These are phyloP conservation scores for Mandrillus leucophaeus DNA, from an alignment of 2,113 vertebrate species.

Conservation along the genomic window DNA sequence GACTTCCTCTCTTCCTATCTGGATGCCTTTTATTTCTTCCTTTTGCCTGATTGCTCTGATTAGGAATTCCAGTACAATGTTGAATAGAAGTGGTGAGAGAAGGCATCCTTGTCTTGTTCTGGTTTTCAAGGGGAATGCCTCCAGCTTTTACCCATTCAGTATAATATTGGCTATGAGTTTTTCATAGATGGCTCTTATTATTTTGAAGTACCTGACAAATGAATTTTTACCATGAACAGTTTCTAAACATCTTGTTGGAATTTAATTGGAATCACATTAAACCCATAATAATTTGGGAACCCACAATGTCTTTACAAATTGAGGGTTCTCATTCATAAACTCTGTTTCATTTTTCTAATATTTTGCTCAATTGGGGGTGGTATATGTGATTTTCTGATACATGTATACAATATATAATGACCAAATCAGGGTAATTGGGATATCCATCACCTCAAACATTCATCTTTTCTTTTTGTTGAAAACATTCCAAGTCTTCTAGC, in stretches of 20 bases:
- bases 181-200: too few species aligned
- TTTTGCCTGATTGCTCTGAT: too few species aligned
- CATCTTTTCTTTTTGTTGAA: neutral
- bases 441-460: neutral
- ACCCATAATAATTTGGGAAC: neutral
- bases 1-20: too few species aligned
- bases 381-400: neutral
- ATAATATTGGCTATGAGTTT: too few species aligned
- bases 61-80: too few species aligned
- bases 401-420: neutral
- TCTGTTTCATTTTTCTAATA: neutral
- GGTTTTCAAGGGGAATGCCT: too few species aligned
- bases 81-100: too few species aligned
- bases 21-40: too few species aligned
- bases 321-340: neutral
- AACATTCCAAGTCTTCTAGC: neutral
- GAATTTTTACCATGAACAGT: too few species aligned
- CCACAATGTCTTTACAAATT: neutral
- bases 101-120: too few species aligned
- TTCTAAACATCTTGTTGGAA: neutral
- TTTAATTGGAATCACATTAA: constrained; percentile 39
- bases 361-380: neutral
- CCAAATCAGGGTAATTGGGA: neutral
- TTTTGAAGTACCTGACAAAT: too few species aligned
- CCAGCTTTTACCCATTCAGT: too few species aligned